Evolutionary conservation across 2,888 invertebrate species (phyloP), one percentile per base, ranked within the genome.

Genomic region (Laothoe populi): DNA sequence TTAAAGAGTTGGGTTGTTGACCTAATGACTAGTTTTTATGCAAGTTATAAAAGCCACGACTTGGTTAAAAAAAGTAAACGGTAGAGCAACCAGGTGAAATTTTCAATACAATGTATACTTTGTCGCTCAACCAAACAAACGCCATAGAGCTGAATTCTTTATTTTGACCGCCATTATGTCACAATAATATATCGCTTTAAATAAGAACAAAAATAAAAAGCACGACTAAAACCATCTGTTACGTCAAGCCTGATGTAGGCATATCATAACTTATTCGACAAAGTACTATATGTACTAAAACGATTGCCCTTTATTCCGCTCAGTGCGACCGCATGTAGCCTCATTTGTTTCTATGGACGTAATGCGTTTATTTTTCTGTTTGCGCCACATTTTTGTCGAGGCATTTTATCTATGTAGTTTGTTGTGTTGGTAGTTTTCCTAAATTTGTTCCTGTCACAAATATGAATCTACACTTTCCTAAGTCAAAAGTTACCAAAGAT

Each of bases 331-430:
- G 31, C 49, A n/a, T 8, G 4, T 11, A 19, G 53, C 10, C 31
- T 31, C 35, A 35, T 53, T 53, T 19, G 53, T 53, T 53, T 16
- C 19, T 26, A 48, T 24, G 26, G 7, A 26, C n/a, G 10, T 53
- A 53, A 53, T 53, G 21, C 19, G 53, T 19, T 53, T 53, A 53
- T 53, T 53, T 53, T 35, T 53, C 16, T 35, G 31, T 35, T 35
- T 5, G 10, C 31, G 16, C 31, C 53, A 53, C 53, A 19, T 53
- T 35, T 53, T 35, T 35, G 19, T 35, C 19, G 35, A 31, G 10
- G 16, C 10, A 16, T 49, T 49, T 46, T 46, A 24, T 53, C 53
- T 4, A 31, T 0, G 4, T 19, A n/a, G 48, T 48, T 48, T 48
- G n/a, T 21, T 53, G 31, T 35, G n/a, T 10, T 19, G 8, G 16